Evolutionary conservation across 2,888 invertebrate species (phyloP), one percentile per base, ranked within the genome.

Genomic region (Villa cingulata): DNA sequence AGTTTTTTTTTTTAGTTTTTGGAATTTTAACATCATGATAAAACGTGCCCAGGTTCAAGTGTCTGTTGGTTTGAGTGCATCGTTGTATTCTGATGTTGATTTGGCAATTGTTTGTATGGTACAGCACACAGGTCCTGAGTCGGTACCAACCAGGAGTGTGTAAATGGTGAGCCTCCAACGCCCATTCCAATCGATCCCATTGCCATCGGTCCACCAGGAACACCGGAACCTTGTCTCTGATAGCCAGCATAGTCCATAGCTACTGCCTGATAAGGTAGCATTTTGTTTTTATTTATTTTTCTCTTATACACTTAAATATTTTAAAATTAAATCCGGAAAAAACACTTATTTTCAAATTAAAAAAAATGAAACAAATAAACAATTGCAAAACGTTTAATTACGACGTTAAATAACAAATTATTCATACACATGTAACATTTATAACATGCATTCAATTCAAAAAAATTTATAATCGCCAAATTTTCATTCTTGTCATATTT

Each of bases 111-210:
- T 74, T 81, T 81, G 74, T 80, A 81, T 75, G 86, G 85, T 79
- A 86, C 82, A 70, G 76, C 81, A 81, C 87, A 87, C 76, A 88
- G 81, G 78, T 88, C 87, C 83, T 86, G 86, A 76, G 85, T 83
- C 74, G 80, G 80, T 76, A 88, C 87, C 81, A 89, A 86, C 90
- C 90, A 90, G 76, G 89, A 89, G 80, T 90, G 89, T 70, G 87
- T 85, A 78, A 89, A 90, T 65, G 89, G 81, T 68, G 61, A 76
- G 45, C 62, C 61, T 45, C 61, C 64, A 51, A 59, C 58, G 49
- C 62, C 70, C 64, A 77, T 74, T 57, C 78, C 78, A 70, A 77
- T 71, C 59, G 68, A 62, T 56, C 76, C 74, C 64, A 66, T 65
- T 34, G 58, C 57, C 68, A 68, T 68, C 45, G 66, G 67, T 32